phyloP scores from a whole-genome alignment of 2,888 invertebrate genomes.

The Drosophila prostipennis region DNA sequence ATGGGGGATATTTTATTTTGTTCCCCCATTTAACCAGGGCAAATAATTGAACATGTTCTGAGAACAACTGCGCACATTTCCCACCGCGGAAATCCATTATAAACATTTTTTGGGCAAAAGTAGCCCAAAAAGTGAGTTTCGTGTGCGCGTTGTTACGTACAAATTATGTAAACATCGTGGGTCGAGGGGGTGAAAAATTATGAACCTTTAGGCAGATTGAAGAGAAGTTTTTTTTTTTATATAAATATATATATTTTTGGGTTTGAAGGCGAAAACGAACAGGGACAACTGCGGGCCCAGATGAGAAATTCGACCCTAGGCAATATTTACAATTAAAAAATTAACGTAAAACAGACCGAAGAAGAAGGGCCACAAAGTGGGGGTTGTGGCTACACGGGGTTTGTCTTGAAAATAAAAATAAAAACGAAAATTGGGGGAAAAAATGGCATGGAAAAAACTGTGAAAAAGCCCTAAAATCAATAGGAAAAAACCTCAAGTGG shows the following conservation, averaged over 20 bases:
- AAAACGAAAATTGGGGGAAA: not conserved
- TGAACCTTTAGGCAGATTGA: constrained; percentile 63
- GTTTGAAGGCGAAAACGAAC: not conserved
- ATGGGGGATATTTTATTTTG: no score
- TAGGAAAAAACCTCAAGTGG: constrained; percentile 57
- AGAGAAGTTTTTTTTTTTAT: constrained; percentile 6
- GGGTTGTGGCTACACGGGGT: constrained; percentile 4
- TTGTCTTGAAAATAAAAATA: not conserved
- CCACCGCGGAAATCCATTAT: constrained; percentile 67
- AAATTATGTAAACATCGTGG: constrained; percentile 76
- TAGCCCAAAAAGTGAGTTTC: constrained; percentile 64
- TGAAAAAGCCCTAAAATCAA: constrained; percentile 77
- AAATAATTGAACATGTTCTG: constrained; percentile 45
- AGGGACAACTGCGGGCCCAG: constrained; percentile 48
- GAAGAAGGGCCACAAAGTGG: constrained; percentile 28
- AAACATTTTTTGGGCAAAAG: constrained; percentile 60
- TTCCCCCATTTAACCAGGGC: not conserved
- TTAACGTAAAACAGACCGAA: constrained; percentile 77
- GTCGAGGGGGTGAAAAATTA: constrained; percentile 54
- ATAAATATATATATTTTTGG: not conserved
- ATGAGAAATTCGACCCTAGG: constrained; percentile 77
- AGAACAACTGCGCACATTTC: constrained; percentile 63
- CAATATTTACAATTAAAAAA: constrained; percentile 81
- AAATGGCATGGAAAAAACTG: constrained; percentile 57
- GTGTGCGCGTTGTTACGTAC: constrained; percentile 78